Evolutionary conservation across 1,140 invertebrate species (phyloP), one percentile per base, ranked within the genome.

Genomic region (Drosophila melanica): DNA sequence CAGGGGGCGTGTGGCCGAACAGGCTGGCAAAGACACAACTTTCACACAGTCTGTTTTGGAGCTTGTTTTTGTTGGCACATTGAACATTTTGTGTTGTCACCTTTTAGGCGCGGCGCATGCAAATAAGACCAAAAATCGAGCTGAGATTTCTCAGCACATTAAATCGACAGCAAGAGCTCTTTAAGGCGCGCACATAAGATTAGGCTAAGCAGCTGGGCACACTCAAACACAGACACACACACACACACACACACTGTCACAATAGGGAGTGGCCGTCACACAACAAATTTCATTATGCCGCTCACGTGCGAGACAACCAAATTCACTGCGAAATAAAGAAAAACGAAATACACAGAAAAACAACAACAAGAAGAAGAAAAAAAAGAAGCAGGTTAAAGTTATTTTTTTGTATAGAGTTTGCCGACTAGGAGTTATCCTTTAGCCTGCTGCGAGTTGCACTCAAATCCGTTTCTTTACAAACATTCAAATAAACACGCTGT

Each of bases 241-340:
- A 69, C 57, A 64, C 27, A 60, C 55, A 63, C 39, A 67, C 47
- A 55, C 53, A 44, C 37, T 58, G 42, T 58, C 53, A 50, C 44
- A 68, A 75, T 78, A 78, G 78, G 80, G 80, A 85, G 86, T 85
- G 77, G 80, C 64, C 58, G 71, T 68, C 67, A 59, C 65, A 57
- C 45, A 60, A 55, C 68, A 68, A 78, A 81, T 81, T 90, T 90
- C 76, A 79, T 90, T 90, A 90, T 90, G 86, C 86, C 64, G 81
- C 86, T 90, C 86, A 90, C 86, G 86, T 90, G 86, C 86, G 81
- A 90, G 86, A 90, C 86, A 90, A 90, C 86, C 86, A 90, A 90
- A 90, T 90, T 90, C 86, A 90, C 84, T 89, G 77, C 65, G 79
- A 90, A 80, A 89, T 80, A 89, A 85, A 86, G 79, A 87, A 79